Conservation (phyloP, 2,797 vertebrate species). For the Onychomys torridus region DNA sequence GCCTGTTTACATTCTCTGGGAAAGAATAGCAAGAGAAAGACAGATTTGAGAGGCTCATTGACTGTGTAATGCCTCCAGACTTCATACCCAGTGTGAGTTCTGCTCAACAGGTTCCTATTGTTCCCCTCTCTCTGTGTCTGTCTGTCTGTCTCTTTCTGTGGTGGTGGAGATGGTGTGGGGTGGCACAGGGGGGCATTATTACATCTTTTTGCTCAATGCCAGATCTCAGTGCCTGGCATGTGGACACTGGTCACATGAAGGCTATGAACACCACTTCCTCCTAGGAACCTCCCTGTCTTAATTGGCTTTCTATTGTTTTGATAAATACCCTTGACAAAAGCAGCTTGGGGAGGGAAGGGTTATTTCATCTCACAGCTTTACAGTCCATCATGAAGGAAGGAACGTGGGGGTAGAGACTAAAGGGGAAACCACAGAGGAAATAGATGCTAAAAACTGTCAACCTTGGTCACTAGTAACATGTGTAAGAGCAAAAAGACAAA, state of each 20-base stretch:
- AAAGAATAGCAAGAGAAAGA: not conserved
- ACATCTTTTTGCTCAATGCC: not conserved
- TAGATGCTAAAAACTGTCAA: fast-evolving
- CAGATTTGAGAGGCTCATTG: not conserved
- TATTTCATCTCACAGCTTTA: too few relatives aligned
- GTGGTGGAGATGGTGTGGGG: not conserved
- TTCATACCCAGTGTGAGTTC: too few relatives aligned
- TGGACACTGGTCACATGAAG: fast-evolving
- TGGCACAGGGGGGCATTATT: fast-evolving
- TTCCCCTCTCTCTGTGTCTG: not conserved
- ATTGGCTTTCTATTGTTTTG: not conserved
- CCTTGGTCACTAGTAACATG: not conserved
- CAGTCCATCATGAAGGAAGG: not conserved
- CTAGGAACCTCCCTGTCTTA: not conserved
- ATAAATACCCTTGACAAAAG: not conserved
- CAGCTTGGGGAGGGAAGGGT: not conserved
- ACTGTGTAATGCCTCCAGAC: not conserved
- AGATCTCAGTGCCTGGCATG: not conserved
- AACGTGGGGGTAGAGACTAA: not conserved
- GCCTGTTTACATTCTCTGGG: not conserved
- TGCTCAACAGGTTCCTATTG: not conserved
- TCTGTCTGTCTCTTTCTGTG: not conserved
- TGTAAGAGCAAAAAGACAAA: not conserved
- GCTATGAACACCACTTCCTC: not conserved
- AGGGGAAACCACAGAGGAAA: not conserved